Percentiles rank a stretch among this genome's conserved stretches.
Conservation (phyloP, 2,888 invertebrate species). For the Linnaemya vulpina region DNA sequence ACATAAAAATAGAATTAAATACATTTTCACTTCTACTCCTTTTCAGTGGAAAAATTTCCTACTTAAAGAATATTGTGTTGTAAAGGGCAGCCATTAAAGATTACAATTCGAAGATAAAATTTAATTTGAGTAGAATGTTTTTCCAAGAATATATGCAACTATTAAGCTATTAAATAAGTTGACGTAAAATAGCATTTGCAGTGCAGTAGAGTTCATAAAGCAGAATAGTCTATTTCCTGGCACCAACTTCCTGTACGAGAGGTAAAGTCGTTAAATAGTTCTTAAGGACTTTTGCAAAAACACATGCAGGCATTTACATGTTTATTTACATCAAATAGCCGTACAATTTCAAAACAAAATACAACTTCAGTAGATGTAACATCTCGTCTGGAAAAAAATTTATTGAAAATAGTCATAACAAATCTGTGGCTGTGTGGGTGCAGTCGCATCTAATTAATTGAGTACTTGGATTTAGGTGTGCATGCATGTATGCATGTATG, state of each 20-base stretch:
- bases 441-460: not conserved
- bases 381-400: too few species aligned
- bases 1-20: not conserved
- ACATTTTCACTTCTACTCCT: too few species aligned
- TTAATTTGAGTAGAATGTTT: not conserved
- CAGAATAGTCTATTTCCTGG: not conserved
- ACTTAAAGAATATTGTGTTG: slow-evolving; percentile 1
- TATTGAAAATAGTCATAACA: not conserved
- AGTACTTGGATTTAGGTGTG: not conserved
- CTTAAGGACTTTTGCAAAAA: not conserved
- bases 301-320: not conserved
- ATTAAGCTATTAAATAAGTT: not conserved
- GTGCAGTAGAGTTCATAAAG: not conserved
- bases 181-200: not conserved
- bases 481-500: not conserved
- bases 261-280: not conserved
- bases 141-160: not conserved
- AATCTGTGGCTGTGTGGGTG: not conserved
- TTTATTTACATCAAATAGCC: too few species aligned
- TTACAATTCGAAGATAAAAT: not conserved
- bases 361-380: too few species aligned
- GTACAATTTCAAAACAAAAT: too few species aligned
- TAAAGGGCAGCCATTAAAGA: not conserved
- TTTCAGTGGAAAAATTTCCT: not conserved
- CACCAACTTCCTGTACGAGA: not conserved